These are phyloP conservation scores for Drosophila repleta DNA, from an alignment of 1,140 invertebrate species.

Conservation along the genomic window DNA sequence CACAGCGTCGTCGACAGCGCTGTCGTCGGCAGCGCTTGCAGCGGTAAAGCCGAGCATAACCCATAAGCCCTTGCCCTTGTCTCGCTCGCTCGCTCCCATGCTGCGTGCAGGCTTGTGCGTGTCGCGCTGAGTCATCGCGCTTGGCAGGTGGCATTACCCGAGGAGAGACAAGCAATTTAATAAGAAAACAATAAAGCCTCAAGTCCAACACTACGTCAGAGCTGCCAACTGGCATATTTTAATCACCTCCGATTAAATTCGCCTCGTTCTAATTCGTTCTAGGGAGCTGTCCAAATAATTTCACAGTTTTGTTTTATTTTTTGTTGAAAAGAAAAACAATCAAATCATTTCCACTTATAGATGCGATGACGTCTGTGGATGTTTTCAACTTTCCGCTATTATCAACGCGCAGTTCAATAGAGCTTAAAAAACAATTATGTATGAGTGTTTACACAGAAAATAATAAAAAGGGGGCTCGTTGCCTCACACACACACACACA, in stretches of 20 bases:
- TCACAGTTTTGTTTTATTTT: background rate
- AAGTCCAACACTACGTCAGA: slow-evolving; percentile 22
- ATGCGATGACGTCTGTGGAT: slow-evolving; percentile 65
- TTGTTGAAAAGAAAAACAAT: slow-evolving; percentile 13
- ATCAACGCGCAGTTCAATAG: slow-evolving; percentile 65
- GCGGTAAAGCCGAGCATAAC: slow-evolving; percentile 51
- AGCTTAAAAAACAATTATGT: slow-evolving; percentile 76
- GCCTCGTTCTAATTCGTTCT: slow-evolving; percentile 3
- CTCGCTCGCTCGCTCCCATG: background rate
- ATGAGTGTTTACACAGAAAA: slow-evolving; percentile 23
- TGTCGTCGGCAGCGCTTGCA: slow-evolving; percentile 43
- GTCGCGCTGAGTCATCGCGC: slow-evolving; percentile 22
- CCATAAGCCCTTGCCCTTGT: slow-evolving; percentile 52
- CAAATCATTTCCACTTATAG: background rate
- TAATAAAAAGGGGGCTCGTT: slow-evolving; percentile 65
- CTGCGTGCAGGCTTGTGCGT: background rate
- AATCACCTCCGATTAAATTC: slow-evolving; percentile 24
- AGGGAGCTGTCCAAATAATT: slow-evolving; percentile 11
- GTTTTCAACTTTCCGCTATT: slow-evolving; percentile 58
- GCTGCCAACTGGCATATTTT: background rate
- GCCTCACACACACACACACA: slow-evolving; percentile 24
- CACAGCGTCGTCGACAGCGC: slow-evolving; percentile 17
- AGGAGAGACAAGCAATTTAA: slow-evolving; percentile 6
- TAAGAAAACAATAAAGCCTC: background rate
- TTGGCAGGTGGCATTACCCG: slow-evolving; percentile 8